Conservation (phyloP, 2,113 vertebrate species). For the Crotalus viridis region DNA sequence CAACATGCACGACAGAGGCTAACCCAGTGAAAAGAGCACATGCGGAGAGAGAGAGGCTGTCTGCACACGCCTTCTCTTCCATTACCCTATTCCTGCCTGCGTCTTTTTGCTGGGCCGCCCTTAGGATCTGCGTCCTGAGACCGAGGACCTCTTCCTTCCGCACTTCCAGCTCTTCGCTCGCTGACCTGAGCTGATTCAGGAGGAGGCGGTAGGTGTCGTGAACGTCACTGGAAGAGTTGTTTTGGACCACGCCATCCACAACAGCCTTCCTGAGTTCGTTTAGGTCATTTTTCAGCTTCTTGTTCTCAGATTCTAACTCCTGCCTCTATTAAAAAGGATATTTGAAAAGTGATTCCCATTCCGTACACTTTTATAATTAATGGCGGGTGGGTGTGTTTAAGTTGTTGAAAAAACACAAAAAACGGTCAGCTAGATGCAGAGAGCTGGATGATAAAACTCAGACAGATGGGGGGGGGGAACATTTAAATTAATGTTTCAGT, state of each 20-base stretch:
- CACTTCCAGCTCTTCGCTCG: constrained; percentile 91
- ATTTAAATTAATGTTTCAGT: not conserved
- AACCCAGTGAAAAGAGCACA: not conserved
- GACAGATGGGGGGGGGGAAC: not conserved
- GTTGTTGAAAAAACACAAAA: rapidly evolving
- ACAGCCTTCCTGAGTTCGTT: constrained; percentile 85
- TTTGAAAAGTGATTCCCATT: not conserved
- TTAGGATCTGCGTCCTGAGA: constrained; percentile 87
- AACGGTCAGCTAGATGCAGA: not conserved
- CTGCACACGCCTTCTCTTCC: not conserved
- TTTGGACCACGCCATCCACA: constrained; percentile 64
- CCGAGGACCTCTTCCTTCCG: constrained; percentile 95
- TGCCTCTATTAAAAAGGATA: constrained; percentile 78
- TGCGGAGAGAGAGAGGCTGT: not conserved
- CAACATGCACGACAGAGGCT: not conserved
- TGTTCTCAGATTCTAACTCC: constrained; percentile 93
- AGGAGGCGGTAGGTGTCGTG: constrained; percentile 82
- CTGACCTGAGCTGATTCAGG: constrained; percentile 83
- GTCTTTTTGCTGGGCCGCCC: constrained; percentile 71
- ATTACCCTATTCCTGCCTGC: constrained; percentile 60
- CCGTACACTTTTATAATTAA: not conserved
- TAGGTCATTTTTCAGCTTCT: constrained; percentile 93
- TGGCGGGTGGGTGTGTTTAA: not conserved
- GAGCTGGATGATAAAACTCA: not conserved
- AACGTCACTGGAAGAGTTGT: constrained; percentile 63